Percentiles rank a stretch among this genome's conserved stretches.
Conservation (phyloP, 2,113 vertebrate genomes). For the Heterocephalus glaber region DNA sequence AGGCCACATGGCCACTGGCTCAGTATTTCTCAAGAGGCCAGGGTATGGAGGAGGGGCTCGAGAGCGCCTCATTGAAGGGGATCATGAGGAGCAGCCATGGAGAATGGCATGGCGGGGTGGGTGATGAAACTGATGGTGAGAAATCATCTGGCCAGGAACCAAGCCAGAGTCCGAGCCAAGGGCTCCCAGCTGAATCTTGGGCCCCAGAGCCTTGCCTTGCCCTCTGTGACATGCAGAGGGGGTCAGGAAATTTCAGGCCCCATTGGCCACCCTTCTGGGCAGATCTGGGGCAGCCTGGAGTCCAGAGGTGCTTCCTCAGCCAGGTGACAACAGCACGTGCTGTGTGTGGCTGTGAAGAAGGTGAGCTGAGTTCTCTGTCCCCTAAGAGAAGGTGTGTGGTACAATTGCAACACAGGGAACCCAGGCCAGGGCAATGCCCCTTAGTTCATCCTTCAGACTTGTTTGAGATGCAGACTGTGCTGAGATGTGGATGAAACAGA, state of each 20-base stretch:
- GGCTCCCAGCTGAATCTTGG: background rate
- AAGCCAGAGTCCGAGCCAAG: background rate
- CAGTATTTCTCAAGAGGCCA: background rate
- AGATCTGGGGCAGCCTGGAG: background rate
- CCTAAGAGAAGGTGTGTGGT: background rate
- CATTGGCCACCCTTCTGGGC: background rate
- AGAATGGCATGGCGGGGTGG: background rate
- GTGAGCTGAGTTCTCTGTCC: background rate
- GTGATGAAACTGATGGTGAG: background rate
- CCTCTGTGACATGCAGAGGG: background rate
- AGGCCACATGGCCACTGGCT: background rate
- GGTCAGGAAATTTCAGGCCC: background rate
- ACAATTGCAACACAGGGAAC: background rate
- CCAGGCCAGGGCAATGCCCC: background rate
- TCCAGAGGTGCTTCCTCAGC: background rate
- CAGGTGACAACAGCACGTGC: background rate
- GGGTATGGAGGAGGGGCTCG: background rate
- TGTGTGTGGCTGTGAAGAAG: background rate
- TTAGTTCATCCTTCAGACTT: background rate
- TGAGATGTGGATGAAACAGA: background rate
- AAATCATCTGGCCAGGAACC: background rate
- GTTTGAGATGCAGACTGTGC: background rate
- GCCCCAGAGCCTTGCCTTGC: accelerated
- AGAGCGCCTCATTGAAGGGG: background rate
- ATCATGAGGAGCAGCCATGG: too few relatives aligned